These are phyloP conservation scores for Saxidomus purpurata DNA, from an alignment of 1,140 invertebrate genomes.

Conservation along the genomic window DNA sequence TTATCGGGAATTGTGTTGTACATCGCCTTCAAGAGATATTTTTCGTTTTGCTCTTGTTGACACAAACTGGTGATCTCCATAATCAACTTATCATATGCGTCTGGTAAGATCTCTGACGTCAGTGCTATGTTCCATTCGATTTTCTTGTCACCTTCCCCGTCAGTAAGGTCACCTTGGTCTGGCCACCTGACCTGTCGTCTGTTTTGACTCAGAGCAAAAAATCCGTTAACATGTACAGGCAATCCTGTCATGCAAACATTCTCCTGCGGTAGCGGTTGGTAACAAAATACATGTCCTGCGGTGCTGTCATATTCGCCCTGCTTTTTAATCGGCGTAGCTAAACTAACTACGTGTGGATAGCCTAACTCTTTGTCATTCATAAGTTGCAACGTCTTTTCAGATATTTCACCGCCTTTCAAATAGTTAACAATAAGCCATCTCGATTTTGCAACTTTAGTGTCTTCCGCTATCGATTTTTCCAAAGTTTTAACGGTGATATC, in stretches of 20 bases:
- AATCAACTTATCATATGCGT: constrained; percentile 63
- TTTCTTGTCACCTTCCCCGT: constrained; percentile 60
- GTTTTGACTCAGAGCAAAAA: constrained; percentile 78
- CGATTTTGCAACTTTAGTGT: not conserved
- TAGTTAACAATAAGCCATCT: constrained; percentile 43
- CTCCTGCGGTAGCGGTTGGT: constrained; percentile 78
- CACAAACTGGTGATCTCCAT: not conserved
- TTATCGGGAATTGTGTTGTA: constrained; percentile 25
- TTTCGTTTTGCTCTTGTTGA: not conserved
- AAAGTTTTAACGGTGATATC: not conserved
- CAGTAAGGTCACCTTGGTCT: constrained; percentile 28
- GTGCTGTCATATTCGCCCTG: not conserved
- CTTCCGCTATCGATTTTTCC: not conserved
- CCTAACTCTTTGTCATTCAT: constrained; percentile 34
- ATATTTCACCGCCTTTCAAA: constrained; percentile 47
- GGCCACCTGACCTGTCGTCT: constrained; percentile 78
- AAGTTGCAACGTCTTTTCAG: not conserved
- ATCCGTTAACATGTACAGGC: constrained; percentile 79
- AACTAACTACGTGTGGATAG: constrained; percentile 73
- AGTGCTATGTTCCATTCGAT: constrained; percentile 78
- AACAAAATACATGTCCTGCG: constrained; percentile 76
- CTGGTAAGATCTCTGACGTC: constrained; percentile 68
- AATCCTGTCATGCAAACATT: constrained; percentile 72
- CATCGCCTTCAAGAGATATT: not conserved
- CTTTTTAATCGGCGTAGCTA: constrained; percentile 61